phyloP scores from a whole-genome alignment of 2,797 vertebrate species.

The Microhierax caerulescens region DNA sequence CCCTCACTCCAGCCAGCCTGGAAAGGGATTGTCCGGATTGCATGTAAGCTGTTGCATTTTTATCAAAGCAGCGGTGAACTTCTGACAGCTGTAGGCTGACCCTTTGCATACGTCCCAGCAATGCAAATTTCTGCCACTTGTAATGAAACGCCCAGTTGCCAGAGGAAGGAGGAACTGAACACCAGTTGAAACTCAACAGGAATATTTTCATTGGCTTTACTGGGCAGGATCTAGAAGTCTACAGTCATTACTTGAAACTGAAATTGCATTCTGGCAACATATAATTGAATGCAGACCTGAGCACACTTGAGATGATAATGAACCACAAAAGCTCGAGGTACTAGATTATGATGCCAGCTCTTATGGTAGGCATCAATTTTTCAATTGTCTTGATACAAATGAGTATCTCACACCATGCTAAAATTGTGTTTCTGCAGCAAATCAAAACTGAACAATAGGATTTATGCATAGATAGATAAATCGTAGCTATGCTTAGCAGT shows the following conservation, averaged over 20 bases:
- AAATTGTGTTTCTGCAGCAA: conserved; percentile 12
- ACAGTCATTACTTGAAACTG: background rate
- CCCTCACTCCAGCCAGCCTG: background rate
- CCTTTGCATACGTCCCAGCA: background rate
- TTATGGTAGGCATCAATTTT: conserved; percentile 13
- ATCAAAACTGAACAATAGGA: background rate
- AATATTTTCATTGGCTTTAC: background rate
- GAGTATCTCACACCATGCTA: background rate
- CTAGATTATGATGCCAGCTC: background rate
- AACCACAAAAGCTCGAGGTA: background rate
- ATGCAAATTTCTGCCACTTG: background rate
- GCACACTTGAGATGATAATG: conserved; percentile 4
- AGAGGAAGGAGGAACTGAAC: background rate
- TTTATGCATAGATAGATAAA: background rate
- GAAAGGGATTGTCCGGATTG: background rate
- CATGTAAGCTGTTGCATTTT: background rate
- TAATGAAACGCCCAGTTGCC: background rate
- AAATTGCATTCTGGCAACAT: background rate
- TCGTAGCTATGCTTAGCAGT: background rate
- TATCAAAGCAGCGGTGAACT: background rate
- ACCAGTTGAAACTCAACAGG: background rate
- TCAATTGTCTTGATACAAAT: conserved; percentile 31
- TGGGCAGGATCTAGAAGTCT: background rate
- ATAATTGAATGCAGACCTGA: background rate
- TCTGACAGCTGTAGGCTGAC: background rate